Base-by-base conservation (phyloP, 2,888 invertebrate genomes). In the Euclidia mi region DNA sequence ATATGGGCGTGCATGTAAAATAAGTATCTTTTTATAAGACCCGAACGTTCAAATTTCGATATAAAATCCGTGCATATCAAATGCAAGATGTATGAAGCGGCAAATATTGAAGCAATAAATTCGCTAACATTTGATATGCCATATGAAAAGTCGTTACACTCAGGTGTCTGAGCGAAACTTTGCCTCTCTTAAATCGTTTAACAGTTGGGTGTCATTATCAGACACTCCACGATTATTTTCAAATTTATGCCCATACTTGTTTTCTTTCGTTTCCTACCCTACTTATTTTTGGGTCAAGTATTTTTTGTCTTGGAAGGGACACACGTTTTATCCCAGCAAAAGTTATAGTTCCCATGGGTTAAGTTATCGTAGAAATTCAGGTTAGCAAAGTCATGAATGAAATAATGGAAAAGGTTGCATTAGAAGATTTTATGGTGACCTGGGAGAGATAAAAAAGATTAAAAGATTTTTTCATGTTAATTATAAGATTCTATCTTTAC, bases 301-400 rank as follows among this genome's bases (percentile, higher is more conserved):
- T 34, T 44, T 44, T 20, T 12, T 12, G n/a, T n/a, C 31, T 17
- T 18, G 6, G 17, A 34, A 45, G 15, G 10, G 34, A 57, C 48
- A 42, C 44, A 25, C 18, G 25, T 55, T 61, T 70, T 61, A 70
- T 61, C 61, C 43, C n/a, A 20, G 2, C 12, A 32, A 11, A 41
- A 61, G 61, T 11, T 61, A 65, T 61, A 45, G 38, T 43, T 49
- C 68, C 71, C 61, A 32, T 28, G 71, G 61, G 66, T 31, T 57
- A 55, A 31, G 53, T 50, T 56, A 46, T 47, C 35, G 14, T 45
- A 35, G 25, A 57, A 65, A 71, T 56, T 57, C 46, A 56, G 41
- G 43, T 65, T 56, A 46, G 45, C 53, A 60, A 32, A 65, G 55
- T 40, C 50, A 1, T 20, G 18, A 50, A 25, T 35, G 25, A 58